Percentiles rank a stretch among this genome's conserved stretches.
Conservation (phyloP, 2,113 vertebrate genomes). For the Apteryx owenii region DNA sequence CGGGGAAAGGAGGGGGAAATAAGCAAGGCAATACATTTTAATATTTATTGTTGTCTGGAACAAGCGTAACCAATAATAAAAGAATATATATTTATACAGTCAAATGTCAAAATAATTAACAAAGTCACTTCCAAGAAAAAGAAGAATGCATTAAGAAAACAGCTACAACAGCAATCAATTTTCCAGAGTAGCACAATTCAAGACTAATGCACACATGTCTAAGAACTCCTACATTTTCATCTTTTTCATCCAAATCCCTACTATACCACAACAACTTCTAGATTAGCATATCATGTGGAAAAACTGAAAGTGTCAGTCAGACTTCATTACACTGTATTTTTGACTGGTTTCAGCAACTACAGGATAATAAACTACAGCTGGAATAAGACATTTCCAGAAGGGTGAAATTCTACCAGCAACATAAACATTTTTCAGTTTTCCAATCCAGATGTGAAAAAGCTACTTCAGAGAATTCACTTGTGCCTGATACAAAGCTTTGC, state of each 20-base stretch:
- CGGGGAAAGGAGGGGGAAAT: accelerated
- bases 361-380: slow-evolving; percentile 63
- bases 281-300: slow-evolving; percentile 24
- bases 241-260: slow-evolving; percentile 1
- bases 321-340: not conserved
- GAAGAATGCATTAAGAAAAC: not conserved
- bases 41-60: not conserved
- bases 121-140: not conserved
- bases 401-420: slow-evolving; percentile 30
- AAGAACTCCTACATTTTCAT: not conserved
- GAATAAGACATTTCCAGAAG: slow-evolving; percentile 46
- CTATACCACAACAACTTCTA: slow-evolving; percentile 20
- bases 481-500: not conserved
- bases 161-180: not conserved
- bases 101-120: not conserved
- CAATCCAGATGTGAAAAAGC: slow-evolving; percentile 33
- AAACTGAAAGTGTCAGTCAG: slow-evolving; percentile 38
- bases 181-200: not conserved
- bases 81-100: not conserved
- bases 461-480: slow-evolving; percentile 4
- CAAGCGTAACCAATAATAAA: not conserved
- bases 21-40: not conserved
- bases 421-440: not conserved
- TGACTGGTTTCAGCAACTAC: slow-evolving; percentile 27
- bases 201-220: not conserved